Evolutionary conservation across 2,113 vertebrate genomes (phyloP).

Genomic region (Felis catus): DNA sequence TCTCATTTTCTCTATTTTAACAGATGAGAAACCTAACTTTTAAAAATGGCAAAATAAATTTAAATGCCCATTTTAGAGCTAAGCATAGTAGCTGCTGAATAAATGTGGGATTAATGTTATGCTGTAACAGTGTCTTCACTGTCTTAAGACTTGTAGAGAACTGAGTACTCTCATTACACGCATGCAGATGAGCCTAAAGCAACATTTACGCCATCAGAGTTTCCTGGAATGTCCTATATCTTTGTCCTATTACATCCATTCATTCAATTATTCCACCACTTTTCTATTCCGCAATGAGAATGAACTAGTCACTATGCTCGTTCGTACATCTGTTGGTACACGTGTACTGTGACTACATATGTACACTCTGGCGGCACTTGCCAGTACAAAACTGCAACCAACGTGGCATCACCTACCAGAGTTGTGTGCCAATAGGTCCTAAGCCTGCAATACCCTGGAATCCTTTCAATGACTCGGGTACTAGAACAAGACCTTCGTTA

Average conservation of each 20-base stretch:
- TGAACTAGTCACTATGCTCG: neutral
- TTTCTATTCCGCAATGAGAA: neutral
- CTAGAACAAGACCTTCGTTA: neutral
- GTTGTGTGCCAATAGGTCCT: too few species aligned
- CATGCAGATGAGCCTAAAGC: neutral
- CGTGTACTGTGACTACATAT: neutral
- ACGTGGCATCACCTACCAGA: neutral
- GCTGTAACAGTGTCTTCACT: neutral
- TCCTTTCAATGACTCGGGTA: neutral
- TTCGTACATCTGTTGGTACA: neutral
- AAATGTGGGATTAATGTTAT: neutral
- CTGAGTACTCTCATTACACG: neutral
- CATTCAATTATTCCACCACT: neutral
- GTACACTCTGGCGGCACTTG: neutral
- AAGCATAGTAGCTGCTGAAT: neutral
- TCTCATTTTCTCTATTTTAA: neutral
- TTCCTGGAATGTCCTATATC: neutral
- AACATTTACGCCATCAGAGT: neutral
- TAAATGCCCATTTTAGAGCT: neutral
- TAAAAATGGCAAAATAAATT: neutral
- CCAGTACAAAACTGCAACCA: neutral
- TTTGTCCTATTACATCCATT: neutral
- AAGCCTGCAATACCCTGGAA: neutral
- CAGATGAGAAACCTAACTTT: neutral
- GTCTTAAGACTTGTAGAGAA: neutral